Percentiles rank a stretch among this genome's conserved stretches.
Conservation (phyloP, 2,113 vertebrate genomes). For the Sarotherodon lohbergeri region DNA sequence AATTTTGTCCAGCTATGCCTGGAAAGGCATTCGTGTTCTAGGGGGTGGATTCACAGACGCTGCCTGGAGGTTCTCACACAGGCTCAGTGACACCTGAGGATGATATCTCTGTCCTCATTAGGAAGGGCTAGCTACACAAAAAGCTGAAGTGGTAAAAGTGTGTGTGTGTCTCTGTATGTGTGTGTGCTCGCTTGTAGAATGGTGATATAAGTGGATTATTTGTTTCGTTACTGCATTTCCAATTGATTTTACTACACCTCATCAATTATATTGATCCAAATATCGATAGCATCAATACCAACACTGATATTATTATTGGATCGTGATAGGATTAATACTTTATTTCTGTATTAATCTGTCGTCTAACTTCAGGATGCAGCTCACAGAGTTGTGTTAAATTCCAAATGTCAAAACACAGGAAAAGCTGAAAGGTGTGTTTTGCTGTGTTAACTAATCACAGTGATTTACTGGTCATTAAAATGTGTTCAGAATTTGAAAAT, state of each 20-base stretch:
- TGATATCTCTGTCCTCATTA: slow-evolving; percentile 34
- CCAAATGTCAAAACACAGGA: neutral
- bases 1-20: neutral
- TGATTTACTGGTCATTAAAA: neutral
- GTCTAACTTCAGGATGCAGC: neutral
- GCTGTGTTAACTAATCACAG: neutral
- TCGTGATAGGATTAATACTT: neutral
- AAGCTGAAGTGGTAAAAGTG: neutral
- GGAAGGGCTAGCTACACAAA: neutral
- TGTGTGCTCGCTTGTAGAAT: neutral
- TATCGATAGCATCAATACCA: neutral
- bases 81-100: slow-evolving; percentile 6
- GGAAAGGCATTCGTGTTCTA: neutral
- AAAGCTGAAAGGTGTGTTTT: neutral
- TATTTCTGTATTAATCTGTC: neutral
- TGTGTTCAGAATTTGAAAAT: neutral
- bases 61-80: neutral
- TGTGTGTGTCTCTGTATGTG: neutral
- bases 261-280: neutral
- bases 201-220: neutral
- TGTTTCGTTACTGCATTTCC: neutral
- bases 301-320: neutral
- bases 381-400: neutral
- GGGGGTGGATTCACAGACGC: neutral
- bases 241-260: neutral